Evolutionary conservation across 2,888 invertebrate genomes (phyloP).

Genomic region (Parascotia fuliginaria): DNA sequence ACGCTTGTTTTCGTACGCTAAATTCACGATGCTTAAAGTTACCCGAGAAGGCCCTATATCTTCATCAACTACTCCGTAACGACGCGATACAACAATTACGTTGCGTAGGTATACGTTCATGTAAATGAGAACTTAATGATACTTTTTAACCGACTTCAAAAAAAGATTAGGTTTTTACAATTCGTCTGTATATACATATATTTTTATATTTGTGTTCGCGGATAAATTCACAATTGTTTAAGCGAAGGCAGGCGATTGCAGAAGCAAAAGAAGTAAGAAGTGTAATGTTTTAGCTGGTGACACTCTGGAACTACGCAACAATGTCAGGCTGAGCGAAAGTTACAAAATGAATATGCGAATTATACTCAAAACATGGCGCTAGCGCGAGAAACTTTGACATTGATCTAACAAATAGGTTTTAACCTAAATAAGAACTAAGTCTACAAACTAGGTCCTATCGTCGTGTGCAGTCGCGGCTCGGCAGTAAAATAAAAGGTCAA

Average conservation of each 20-base stretch:
- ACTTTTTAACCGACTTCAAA: too few species aligned
- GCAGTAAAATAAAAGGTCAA: conserved; percentile 7
- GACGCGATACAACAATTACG: not conserved
- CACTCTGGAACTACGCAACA: conserved; percentile 11
- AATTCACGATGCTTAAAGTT: too few species aligned
- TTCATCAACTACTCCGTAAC: not conserved
- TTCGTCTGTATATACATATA: too few species aligned
- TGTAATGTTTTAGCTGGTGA: not conserved
- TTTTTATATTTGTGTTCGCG: too few species aligned
- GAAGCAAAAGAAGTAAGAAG: not conserved
- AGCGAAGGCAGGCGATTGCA: not conserved
- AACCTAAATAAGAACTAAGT: conserved; percentile 17
- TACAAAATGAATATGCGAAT: conserved; percentile 33
- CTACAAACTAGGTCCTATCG: conserved; percentile 18
- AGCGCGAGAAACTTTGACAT: conserved; percentile 22
- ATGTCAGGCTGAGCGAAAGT: conserved; percentile 14
- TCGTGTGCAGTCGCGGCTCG: not conserved
- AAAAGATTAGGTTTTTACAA: too few species aligned
- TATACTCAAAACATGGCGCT: conserved; percentile 18
- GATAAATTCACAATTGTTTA: not conserved
- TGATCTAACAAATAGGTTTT: conserved; percentile 21
- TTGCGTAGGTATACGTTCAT: not conserved
- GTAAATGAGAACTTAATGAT: conserved; percentile 1
- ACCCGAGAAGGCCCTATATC: too few species aligned
- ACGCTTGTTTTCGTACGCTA: too few species aligned